Evolutionary conservation across 2,113 vertebrate species (phyloP).

Genomic region (Etheostoma spectabile): DNA sequence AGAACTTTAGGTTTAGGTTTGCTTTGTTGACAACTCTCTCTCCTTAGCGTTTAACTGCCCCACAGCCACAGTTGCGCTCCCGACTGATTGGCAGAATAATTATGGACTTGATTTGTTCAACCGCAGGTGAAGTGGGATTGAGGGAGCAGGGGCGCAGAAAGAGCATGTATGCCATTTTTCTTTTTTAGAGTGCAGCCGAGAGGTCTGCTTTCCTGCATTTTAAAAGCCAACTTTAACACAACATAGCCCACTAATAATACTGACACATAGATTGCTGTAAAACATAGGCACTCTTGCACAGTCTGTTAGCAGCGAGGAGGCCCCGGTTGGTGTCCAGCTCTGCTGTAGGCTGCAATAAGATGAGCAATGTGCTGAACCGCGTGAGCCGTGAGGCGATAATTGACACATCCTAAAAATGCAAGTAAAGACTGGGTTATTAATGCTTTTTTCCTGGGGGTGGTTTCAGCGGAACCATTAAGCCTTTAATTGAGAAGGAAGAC

Average conservation of each 20-base stretch:
- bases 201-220: conserved; percentile 54
- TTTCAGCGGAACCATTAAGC: conserved; percentile 82
- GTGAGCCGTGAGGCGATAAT: conserved; percentile 76
- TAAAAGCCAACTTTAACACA: conserved; percentile 47
- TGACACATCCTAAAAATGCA: conserved; percentile 82
- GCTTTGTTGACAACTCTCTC: conserved; percentile 72
- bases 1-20: conserved; percentile 60
- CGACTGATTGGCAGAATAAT: conserved; percentile 84
- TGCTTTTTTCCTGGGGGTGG: conserved; percentile 79
- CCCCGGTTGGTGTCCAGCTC: conserved; percentile 43
- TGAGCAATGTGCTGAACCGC: conserved; percentile 72
- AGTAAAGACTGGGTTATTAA: conserved; percentile 83
- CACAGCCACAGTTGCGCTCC: conserved; percentile 70
- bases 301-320: conserved; percentile 40
- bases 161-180: conserved; percentile 58
- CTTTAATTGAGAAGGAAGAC: conserved; percentile 84
- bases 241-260: conserved; percentile 42
- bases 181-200: conserved; percentile 54
- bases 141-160: conserved; percentile 70
- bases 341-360: conserved; percentile 68
- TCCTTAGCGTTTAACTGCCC: conserved; percentile 68
- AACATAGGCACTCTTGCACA: conserved; percentile 29
- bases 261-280: conserved; percentile 44
- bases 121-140: conserved; percentile 73
- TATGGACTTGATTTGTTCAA: conserved; percentile 79